Conservation (phyloP, 2,888 invertebrate species). For the Hypsopygia costalis region DNA sequence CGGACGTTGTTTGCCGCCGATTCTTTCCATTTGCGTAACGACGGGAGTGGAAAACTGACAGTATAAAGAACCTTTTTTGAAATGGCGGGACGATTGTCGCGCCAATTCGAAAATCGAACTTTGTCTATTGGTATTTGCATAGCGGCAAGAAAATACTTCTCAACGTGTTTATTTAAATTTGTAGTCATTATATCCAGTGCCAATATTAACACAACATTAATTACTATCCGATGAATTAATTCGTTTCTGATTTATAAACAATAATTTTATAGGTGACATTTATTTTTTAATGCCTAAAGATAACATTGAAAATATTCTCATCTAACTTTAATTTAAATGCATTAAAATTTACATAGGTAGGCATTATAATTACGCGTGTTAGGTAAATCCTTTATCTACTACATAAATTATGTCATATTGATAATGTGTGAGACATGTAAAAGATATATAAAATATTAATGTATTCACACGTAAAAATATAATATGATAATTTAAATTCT, state of each 20-base stretch:
- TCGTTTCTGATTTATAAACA: neutral
- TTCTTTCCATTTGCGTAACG: conserved; percentile 63
- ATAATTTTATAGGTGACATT: neutral
- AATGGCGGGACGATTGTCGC: conserved; percentile 7
- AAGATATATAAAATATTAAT: neutral
- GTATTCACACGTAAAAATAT: conserved; percentile 3
- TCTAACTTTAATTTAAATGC: conserved; percentile 2
- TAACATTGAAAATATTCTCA: neutral
- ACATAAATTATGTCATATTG: neutral
- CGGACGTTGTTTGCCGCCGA: conserved; percentile 53
- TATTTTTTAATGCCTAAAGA: conserved; percentile 1
- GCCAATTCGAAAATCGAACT: conserved; percentile 19
- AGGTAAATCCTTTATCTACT: conserved; percentile 5
- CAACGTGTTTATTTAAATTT: conserved; percentile 7
- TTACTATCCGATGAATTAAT: too few relatives aligned
- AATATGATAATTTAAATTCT: conserved; percentile 11
- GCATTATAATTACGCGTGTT: neutral
- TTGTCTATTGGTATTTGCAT: conserved; percentile 28
- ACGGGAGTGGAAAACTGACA: conserved; percentile 27
- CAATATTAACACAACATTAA: too few relatives aligned
- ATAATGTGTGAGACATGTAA: neutral
- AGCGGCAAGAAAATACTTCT: conserved; percentile 19
- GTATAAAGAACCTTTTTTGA: conserved; percentile 22
- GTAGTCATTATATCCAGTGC: too few relatives aligned
- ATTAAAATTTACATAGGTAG: neutral